A percentile compares a stretch with the other conserved stretches of the same genome.
Evolutionary conservation across 1,140 invertebrate genomes (phyloP).

Genomic region (Bemisia tabaci): DNA sequence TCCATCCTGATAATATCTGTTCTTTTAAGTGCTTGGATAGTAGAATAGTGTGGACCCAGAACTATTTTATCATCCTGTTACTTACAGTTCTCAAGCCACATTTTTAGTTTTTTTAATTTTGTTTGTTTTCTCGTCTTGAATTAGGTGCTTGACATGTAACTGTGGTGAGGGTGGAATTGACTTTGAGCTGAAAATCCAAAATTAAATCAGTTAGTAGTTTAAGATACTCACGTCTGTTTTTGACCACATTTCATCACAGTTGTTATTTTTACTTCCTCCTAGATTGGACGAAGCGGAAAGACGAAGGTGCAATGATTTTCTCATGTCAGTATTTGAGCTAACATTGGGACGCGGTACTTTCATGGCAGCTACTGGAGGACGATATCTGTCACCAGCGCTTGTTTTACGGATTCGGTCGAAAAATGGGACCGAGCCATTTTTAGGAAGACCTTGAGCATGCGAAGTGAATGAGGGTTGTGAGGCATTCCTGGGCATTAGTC

Average conservation of each 20-base stretch:
- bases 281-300: constrained; percentile 42
- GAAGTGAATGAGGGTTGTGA: constrained; percentile 72
- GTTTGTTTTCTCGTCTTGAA: too few relatives aligned
- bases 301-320: constrained; percentile 39
- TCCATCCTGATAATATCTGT: too few relatives aligned
- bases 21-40: too few relatives aligned
- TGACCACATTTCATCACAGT: constrained; percentile 37
- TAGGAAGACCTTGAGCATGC: constrained; percentile 60
- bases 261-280: constrained; percentile 44
- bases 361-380: constrained; percentile 62
- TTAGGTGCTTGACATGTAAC: too few relatives aligned
- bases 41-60: too few relatives aligned
- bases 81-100: too few relatives aligned
- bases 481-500: constrained; percentile 56
- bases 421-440: constrained; percentile 75
- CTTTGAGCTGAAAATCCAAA: too few relatives aligned
- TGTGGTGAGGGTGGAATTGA: too few relatives aligned
- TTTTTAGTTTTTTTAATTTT: too few relatives aligned
- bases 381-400: constrained; percentile 58
- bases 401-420: constrained; percentile 70
- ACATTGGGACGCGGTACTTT: constrained; percentile 48
- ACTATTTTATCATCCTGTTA: too few relatives aligned
- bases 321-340: constrained; percentile 39
- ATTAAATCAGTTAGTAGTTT: too few relatives aligned
- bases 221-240: constrained; percentile 28